Evolutionary conservation across 2,888 invertebrate genomes (phyloP).

Genomic region (Rhagonycha fulva): DNA sequence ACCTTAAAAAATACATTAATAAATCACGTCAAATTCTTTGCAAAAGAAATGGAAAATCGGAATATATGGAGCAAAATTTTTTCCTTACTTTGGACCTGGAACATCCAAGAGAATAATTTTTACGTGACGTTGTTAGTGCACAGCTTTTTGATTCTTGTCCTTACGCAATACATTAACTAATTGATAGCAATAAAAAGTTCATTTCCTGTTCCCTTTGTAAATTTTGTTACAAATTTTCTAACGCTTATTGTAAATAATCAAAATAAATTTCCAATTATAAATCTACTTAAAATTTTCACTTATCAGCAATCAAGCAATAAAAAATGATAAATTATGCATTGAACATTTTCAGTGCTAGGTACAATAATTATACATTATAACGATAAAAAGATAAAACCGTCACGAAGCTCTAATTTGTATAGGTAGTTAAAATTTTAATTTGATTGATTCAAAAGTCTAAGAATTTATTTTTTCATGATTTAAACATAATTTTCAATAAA

Average conservation of each 20-base stretch:
- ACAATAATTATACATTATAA: too few relatives aligned
- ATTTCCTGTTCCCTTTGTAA: neutral
- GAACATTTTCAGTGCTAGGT: neutral
- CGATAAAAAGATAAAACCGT: neutral
- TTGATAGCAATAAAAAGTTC: neutral
- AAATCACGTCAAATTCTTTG: neutral
- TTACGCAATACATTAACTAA: neutral
- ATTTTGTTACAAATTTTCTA: too few relatives aligned
- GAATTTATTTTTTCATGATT: too few relatives aligned
- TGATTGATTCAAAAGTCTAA: neutral
- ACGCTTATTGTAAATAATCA: too few relatives aligned
- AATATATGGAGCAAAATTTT: too few relatives aligned
- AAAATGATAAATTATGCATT: neutral
- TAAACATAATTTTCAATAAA: neutral
- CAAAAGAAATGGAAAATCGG: too few relatives aligned
- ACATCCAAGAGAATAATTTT: too few relatives aligned
- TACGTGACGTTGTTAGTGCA: too few relatives aligned
- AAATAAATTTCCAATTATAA: neutral
- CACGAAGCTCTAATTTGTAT: neutral
- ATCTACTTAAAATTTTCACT: neutral
- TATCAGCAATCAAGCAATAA: neutral
- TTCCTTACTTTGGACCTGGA: too few relatives aligned
- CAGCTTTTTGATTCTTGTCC: neutral
- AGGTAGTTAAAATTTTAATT: neutral
- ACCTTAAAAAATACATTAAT: conserved; percentile 45